A percentile compares a stretch with the other conserved stretches of the same genome.
Evolutionary conservation across 2,113 vertebrate genomes (phyloP).

Genomic region (Hypocryptadius cinnamomeus): DNA sequence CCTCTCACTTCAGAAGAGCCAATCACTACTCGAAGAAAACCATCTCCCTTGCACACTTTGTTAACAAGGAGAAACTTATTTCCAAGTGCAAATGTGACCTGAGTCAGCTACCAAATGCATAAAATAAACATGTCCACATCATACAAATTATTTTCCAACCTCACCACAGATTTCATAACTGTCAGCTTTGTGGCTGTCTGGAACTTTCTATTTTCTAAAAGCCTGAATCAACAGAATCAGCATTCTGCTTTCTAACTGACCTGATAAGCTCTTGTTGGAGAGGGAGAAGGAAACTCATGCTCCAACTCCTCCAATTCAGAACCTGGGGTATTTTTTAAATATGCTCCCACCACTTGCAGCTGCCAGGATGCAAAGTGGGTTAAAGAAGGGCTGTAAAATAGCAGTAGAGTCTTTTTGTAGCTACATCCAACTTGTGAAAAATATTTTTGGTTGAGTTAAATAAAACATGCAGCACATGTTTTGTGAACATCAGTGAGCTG

Average conservation of each 20-base stretch:
- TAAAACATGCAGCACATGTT: not conserved
- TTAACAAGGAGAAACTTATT: not conserved
- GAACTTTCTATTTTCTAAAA: not conserved
- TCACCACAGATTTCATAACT: not conserved
- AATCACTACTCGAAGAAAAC: not conserved
- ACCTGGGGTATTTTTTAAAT: not conserved
- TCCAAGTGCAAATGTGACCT: not conserved
- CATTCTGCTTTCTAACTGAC: not conserved
- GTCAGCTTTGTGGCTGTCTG: not conserved
- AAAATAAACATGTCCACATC: not conserved
- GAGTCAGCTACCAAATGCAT: not conserved
- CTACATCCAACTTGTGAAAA: not conserved
- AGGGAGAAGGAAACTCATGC: not conserved
- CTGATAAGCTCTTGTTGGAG: not conserved
- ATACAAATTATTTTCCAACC: not conserved
- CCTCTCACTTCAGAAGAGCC: not conserved
- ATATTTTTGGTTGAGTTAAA: not conserved
- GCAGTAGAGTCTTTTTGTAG: not conserved
- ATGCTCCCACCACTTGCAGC: not conserved
- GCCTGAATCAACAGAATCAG: not conserved
- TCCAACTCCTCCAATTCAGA: not conserved
- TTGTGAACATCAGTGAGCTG: not conserved
- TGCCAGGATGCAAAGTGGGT: not conserved
- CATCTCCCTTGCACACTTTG: not conserved
- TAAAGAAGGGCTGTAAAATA: not conserved